Percentiles rank a stretch among this genome's conserved stretches.
These are phyloP conservation scores for Pararge aegeria DNA, from an alignment of 1,140 invertebrate species.

Conservation along the genomic window DNA sequence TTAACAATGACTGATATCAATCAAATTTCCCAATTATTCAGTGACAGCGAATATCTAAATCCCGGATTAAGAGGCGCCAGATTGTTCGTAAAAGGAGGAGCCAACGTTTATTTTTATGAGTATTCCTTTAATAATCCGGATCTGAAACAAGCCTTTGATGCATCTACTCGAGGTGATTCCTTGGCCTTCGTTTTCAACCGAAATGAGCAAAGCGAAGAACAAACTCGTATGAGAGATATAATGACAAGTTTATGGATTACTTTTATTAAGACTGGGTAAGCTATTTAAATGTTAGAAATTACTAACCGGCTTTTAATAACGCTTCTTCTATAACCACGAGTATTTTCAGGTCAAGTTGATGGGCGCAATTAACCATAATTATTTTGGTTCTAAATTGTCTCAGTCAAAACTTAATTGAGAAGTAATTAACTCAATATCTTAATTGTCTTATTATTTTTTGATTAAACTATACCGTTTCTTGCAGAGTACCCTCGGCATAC, in stretches of 20 bases:
- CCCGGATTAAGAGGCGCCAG: conserved; percentile 46
- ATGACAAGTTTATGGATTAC: conserved; percentile 46
- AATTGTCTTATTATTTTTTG: too few species aligned
- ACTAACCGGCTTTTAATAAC: too few species aligned
- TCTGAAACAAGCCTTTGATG: conserved; percentile 21
- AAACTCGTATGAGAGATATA: conserved; percentile 8
- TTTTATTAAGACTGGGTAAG: conserved; percentile 55
- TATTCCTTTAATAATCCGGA: conserved; percentile 39
- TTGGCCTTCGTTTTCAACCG: conserved; percentile 46
- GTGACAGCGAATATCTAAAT: conserved; percentile 48
- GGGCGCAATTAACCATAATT: too few species aligned
- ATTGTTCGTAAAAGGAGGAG: conserved; percentile 36
- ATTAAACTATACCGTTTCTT: conserved; percentile 16
- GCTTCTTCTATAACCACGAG: too few species aligned
- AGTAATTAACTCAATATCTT: too few species aligned
- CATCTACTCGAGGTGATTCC: conserved; percentile 43
- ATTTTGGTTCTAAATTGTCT: too few species aligned
- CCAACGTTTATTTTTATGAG: conserved; percentile 56
- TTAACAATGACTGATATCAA: conserved; percentile 32
- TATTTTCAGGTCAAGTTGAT: too few species aligned
- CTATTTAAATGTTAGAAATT: too few species aligned
- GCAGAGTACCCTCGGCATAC: conserved; percentile 39
- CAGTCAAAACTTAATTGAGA: too few species aligned
- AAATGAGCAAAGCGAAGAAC: conserved; percentile 21
- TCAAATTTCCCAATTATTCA: conserved; percentile 43